phyloP scores from a whole-genome alignment of 2,797 vertebrate genomes.

The Loris lydekkerianus region DNA sequence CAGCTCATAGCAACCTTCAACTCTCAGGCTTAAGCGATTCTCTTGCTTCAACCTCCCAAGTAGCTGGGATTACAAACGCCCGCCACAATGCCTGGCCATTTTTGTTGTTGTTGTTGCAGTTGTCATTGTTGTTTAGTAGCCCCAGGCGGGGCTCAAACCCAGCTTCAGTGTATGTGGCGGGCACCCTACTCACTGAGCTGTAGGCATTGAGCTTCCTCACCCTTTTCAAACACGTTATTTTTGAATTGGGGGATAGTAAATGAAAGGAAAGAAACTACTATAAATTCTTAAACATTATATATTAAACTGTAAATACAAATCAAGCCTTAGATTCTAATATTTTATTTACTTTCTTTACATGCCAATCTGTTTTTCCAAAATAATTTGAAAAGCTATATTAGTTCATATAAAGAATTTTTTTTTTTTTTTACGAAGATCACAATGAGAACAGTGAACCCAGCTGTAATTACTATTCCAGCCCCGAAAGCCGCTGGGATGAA shows the following conservation, averaged over 20 bases:
- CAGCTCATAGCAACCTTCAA: no score
- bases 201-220: background rate
- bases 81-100: no score
- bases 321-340: background rate
- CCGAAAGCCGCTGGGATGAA: constrained; percentile 76
- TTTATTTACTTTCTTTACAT: constrained; percentile 54
- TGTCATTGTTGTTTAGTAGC: no score
- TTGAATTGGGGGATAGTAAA: background rate
- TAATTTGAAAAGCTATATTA: constrained; percentile 38
- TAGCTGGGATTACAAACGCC: no score
- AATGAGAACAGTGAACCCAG: constrained; percentile 70
- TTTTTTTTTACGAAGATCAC: background rate
- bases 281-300: constrained; percentile 46
- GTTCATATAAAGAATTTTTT: constrained; percentile 10
- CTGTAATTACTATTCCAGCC: constrained; percentile 75
- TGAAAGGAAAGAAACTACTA: constrained; percentile 49
- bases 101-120: no score
- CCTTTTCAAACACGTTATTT: background rate
- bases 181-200: no score
- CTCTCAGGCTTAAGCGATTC: no score
- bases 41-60: no score
- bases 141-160: no score
- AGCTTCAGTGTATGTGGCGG: no score
- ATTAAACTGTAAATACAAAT: constrained; percentile 8
- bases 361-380: constrained; percentile 40